Evolutionary conservation across 2,888 invertebrate species (phyloP).

Genomic region (Thalpophila matura): DNA sequence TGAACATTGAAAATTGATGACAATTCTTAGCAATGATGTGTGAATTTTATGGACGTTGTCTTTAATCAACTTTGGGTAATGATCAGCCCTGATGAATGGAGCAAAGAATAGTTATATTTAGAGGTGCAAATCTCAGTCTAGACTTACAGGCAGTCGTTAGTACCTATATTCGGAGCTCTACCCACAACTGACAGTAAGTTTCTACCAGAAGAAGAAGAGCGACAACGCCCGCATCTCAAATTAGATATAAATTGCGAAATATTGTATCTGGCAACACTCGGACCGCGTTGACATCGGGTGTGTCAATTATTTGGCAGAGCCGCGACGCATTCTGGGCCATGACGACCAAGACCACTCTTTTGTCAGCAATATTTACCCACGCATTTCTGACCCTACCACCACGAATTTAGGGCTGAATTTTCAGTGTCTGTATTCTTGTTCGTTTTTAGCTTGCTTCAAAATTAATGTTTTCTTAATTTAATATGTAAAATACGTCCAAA

Average conservation of each 20-base stretch:
- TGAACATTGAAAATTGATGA: slow-evolving; percentile 57
- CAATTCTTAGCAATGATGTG: slow-evolving; percentile 51
- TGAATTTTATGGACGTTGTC: slow-evolving; percentile 39
- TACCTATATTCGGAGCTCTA: neutral
- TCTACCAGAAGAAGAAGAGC: slow-evolving; percentile 30
- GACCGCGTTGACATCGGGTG: slow-evolving; percentile 82
- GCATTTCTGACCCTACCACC: slow-evolving; percentile 51
- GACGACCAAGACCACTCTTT: slow-evolving; percentile 78
- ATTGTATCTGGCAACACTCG: slow-evolving; percentile 79
- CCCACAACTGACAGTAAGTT: slow-evolving; percentile 8
- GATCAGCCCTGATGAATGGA: slow-evolving; percentile 19
- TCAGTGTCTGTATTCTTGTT: slow-evolving; percentile 31
- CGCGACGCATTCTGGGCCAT: slow-evolving; percentile 86
- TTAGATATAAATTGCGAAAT: slow-evolving; percentile 87
- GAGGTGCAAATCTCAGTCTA: neutral
- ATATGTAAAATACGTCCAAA: slow-evolving; percentile 29
- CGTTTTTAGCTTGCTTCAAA: slow-evolving; percentile 42
- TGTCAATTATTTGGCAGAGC: slow-evolving; percentile 89
- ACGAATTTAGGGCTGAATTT: slow-evolving; percentile 40
- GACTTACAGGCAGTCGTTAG: neutral
- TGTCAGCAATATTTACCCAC: slow-evolving; percentile 64
- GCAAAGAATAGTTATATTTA: slow-evolving; percentile 3
- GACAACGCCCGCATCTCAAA: slow-evolving; percentile 65
- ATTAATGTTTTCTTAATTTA: slow-evolving; percentile 55
- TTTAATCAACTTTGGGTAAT: slow-evolving; percentile 31